These are phyloP conservation scores for Epiblema foenella DNA, from an alignment of 2,888 invertebrate genomes.

Conservation along the genomic window DNA sequence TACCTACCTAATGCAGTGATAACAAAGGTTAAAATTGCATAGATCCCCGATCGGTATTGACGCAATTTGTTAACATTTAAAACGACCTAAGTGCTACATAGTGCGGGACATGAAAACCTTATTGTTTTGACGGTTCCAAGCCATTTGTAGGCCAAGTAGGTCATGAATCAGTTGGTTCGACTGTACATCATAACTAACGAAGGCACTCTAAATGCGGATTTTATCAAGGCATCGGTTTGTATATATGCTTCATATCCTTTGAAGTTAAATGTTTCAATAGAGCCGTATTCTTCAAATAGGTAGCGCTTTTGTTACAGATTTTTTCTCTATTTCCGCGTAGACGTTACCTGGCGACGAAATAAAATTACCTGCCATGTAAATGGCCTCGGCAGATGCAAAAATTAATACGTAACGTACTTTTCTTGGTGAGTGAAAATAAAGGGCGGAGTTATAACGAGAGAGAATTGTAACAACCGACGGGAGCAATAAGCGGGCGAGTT, in stretches of 20 bases:
- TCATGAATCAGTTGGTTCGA: too few relatives aligned
- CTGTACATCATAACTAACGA: too few relatives aligned
- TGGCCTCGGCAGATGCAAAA: constrained; percentile 34
- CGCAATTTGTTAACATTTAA: too few relatives aligned
- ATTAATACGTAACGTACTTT: constrained; percentile 36
- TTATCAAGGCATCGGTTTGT: not conserved
- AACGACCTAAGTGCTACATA: too few relatives aligned
- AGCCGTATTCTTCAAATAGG: constrained; percentile 34
- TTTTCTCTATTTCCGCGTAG: constrained; percentile 21
- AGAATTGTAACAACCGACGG: constrained; percentile 52
- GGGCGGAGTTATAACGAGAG: constrained; percentile 55
- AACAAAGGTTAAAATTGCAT: too few relatives aligned
- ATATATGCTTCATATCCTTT: constrained; percentile 14
- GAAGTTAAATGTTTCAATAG: constrained; percentile 24
- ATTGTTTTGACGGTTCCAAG: too few relatives aligned
- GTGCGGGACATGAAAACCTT: too few relatives aligned
- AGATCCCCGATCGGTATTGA: too few relatives aligned
- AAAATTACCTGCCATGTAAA: constrained; percentile 30
- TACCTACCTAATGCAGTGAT: too few relatives aligned
- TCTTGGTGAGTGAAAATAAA: constrained; percentile 53
- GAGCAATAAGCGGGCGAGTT: constrained; percentile 65
- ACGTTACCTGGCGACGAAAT: constrained; percentile 25
- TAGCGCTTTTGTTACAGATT: constrained; percentile 26
- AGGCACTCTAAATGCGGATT: not conserved
- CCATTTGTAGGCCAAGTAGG: too few relatives aligned